phyloP scores from a whole-genome alignment of 1,140 invertebrate species.

The Sogatella furcifera region DNA sequence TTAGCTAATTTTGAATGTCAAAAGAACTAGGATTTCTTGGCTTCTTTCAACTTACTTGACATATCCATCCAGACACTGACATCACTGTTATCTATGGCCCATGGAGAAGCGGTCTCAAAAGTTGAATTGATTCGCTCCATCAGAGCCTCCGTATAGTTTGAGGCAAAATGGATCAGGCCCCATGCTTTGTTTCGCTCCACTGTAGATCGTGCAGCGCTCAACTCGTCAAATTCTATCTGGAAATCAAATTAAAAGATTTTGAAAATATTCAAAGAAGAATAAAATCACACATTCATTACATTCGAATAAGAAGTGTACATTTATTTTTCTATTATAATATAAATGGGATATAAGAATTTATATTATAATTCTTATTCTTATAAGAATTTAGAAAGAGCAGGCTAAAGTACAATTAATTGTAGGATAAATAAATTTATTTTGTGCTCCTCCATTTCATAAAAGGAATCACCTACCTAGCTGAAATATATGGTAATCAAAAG shows the following conservation, averaged over 20 bases:
- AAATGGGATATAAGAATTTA: too few species aligned
- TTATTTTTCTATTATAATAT: too few species aligned
- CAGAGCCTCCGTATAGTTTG: constrained; percentile 62
- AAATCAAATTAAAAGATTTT: constrained; percentile 18
- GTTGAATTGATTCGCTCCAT: constrained; percentile 39
- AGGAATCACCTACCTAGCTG: too few species aligned
- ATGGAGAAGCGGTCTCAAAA: constrained; percentile 34
- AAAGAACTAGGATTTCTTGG: not conserved
- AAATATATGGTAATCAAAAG: too few species aligned
- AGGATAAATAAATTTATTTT: too few species aligned
- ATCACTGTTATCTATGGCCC: constrained; percentile 42
- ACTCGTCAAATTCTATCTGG: constrained; percentile 41
- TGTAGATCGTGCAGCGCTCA: constrained; percentile 44
- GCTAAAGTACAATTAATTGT: too few species aligned
- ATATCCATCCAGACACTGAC: constrained; percentile 58
- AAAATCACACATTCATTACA: too few species aligned
- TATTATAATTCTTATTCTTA: too few species aligned
- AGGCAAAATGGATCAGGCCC: constrained; percentile 57
- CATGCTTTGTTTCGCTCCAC: constrained; percentile 49
- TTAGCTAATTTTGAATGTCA: not conserved
- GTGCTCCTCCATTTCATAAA: too few species aligned
- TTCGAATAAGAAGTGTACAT: too few species aligned
- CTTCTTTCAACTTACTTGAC: constrained; percentile 42
- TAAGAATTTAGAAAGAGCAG: too few species aligned
- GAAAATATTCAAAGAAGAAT: too few species aligned